Percentiles rank a stretch among this genome's conserved stretches.
phyloP scores from a whole-genome alignment of 1,140 invertebrate genomes.

The Pantala flavescens region DNA sequence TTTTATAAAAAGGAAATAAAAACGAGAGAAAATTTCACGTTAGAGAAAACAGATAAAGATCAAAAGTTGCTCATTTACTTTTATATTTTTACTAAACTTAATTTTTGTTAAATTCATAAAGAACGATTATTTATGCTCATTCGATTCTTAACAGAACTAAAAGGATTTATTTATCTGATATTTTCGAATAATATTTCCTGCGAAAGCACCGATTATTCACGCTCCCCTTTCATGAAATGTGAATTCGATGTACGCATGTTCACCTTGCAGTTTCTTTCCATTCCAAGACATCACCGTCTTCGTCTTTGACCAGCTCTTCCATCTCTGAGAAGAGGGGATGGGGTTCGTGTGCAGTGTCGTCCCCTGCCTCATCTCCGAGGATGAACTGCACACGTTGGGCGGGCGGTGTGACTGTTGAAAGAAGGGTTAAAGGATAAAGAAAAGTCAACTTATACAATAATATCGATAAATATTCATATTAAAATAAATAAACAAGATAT shows the following conservation, averaged over 20 bases:
- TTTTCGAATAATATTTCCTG: too few species aligned
- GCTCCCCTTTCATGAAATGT: too few species aligned
- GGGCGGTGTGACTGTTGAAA: slow-evolving; percentile 62
- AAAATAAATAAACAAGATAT: background rate
- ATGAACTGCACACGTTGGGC: slow-evolving; percentile 91
- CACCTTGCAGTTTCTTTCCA: slow-evolving; percentile 68
- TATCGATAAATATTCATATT: background rate
- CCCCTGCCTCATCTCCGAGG: slow-evolving; percentile 77
- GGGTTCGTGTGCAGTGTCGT: slow-evolving; percentile 70
- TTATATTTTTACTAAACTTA: too few species aligned
- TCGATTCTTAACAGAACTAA: too few species aligned
- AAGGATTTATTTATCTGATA: too few species aligned
- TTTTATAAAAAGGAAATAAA: too few species aligned
- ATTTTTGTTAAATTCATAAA: too few species aligned
- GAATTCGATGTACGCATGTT: background rate
- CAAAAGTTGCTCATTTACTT: too few species aligned
- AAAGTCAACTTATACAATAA: background rate
- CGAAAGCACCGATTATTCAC: too few species aligned
- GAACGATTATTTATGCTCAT: too few species aligned
- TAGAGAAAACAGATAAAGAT: background rate
- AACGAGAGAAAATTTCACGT: slow-evolving; percentile 11
- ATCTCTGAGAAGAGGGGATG: slow-evolving; percentile 92
- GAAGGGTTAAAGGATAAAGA: background rate
- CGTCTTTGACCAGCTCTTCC: slow-evolving; percentile 79
- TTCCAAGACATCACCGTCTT: slow-evolving; percentile 77